Evolutionary conservation across 2,797 vertebrate species (phyloP), one percentile per base, ranked within the genome.

Genomic region (Harpagifer antarcticus): DNA sequence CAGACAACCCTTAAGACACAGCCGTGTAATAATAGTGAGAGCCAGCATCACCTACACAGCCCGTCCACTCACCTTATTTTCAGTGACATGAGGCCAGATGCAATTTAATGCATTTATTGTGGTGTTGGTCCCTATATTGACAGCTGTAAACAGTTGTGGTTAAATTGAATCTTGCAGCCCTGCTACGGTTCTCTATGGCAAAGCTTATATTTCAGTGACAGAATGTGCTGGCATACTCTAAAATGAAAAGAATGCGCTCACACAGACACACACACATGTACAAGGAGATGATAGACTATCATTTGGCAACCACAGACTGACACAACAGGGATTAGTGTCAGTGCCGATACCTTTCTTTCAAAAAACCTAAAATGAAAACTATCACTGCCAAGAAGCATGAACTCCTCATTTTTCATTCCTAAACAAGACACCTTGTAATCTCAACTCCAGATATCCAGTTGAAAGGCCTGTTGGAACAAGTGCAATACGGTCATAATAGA

Each of bases 21-120:
- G 94, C 88, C 80, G 72, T 85, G 83, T 93, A 92, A 95, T 94
- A 93, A 95, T 84, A 91, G 81, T 75, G 91, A 83, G 92, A 92
- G 92, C 90, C 82, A 68, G 91, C 88, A 86, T 93, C 93, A 91
- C 92, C 92, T 90, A 91, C 88, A 85, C 89, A 86, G 90, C 88
- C 84, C 31, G 84, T 90, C 89, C 91, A 92, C 92, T 94, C 91
- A 92, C 88, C 91, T 93, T 92, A 91, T 93, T 93, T 92, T 92
- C 88, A 37, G 78, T 92, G 92, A 94, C 93, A 94, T 70, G 86
- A 83, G 93, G 93, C 90, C 92, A 93, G 85, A 88, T 83, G 90
- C 91, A 94, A 93, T 95, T 94, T 94, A 91, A 91, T 92, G 91
- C 93, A 94, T 94, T 95, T 94, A 94, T 94, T 92, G 90, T 90